Conservation (phyloP, 2,797 vertebrate species). For the Gephyroberyx darwinii region DNA sequence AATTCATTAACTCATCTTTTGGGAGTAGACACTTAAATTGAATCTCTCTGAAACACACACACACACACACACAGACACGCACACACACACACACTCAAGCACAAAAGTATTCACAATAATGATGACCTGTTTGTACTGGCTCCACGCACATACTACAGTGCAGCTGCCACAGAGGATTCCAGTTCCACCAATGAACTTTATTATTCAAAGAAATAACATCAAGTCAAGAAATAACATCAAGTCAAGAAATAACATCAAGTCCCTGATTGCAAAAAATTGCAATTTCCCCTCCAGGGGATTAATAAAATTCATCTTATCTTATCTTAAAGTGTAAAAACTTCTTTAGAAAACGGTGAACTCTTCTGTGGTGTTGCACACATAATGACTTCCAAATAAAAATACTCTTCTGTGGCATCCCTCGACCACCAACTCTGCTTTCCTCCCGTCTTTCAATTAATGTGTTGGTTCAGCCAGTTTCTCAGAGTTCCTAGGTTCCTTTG, state of each 20-base stretch:
- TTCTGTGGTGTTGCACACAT: neutral
- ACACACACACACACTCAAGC: slow-evolving; percentile 1
- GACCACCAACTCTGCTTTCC: neutral
- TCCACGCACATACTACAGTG: neutral
- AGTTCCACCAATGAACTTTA: neutral
- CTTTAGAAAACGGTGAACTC: slow-evolving; percentile 29
- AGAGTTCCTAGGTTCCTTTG: slow-evolving; percentile 79
- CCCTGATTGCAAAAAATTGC: neutral
- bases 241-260: neutral
- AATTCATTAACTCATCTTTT: slow-evolving; percentile 14
- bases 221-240: too few relatives aligned
- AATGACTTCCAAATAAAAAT: neutral
- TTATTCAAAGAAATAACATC: slow-evolving; percentile 12
- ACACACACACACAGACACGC: neutral
- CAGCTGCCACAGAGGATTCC: neutral
- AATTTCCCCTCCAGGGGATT: too few relatives aligned
- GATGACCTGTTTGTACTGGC: too few relatives aligned
- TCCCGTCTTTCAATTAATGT: slow-evolving; percentile 39
- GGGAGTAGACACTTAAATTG: neutral
- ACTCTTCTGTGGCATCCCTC: neutral
- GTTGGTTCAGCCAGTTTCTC: slow-evolving; percentile 74
- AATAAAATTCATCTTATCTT: too few relatives aligned
- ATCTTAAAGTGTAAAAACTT: slow-evolving; percentile 8
- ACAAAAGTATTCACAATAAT: too few relatives aligned
- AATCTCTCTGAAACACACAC: neutral